These are phyloP conservation scores for Leptopterna dolabrata DNA, from an alignment of 2,888 invertebrate genomes.

Conservation along the genomic window DNA sequence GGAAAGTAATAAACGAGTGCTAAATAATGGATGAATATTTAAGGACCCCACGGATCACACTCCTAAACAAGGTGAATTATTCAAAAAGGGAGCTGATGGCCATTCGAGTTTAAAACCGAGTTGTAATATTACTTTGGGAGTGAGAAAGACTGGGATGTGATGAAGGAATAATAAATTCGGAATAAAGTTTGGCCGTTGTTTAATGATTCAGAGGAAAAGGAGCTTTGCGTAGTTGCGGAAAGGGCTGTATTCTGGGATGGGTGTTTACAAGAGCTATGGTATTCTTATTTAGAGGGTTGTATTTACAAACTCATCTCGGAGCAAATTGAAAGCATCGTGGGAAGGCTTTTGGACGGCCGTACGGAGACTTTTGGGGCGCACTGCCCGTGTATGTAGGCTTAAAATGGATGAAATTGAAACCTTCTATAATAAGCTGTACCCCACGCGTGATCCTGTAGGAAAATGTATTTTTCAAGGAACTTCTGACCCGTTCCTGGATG, in stretches of 20 bases:
- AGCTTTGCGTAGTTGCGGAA: neutral
- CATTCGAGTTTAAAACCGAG: constrained; percentile 53
- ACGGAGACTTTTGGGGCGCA: neutral
- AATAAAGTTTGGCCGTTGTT: constrained; percentile 51
- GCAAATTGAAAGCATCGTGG: too few species aligned
- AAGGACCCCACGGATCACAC: constrained; percentile 40
- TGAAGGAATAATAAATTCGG: constrained; percentile 48
- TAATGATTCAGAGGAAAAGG: constrained; percentile 46
- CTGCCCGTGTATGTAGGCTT: neutral
- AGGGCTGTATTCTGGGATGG: neutral
- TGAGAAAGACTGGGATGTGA: constrained; percentile 29
- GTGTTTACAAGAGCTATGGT: neutral
- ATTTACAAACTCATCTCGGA: too few species aligned
- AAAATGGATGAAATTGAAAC: neutral
- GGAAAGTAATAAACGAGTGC: constrained; percentile 48
- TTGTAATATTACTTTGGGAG: constrained; percentile 51
- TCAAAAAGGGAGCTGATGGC: constrained; percentile 49
- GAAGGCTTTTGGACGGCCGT: neutral
- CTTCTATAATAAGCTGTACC: neutral
- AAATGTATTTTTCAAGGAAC: neutral
- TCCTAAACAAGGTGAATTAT: constrained; percentile 51
- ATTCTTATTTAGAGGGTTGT: neutral
- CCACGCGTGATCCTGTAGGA: neutral
- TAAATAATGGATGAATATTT: constrained; percentile 46
- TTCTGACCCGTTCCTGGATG: neutral